phyloP scores from a whole-genome alignment of 2,797 vertebrate species.

The Prunella strophiata region DNA sequence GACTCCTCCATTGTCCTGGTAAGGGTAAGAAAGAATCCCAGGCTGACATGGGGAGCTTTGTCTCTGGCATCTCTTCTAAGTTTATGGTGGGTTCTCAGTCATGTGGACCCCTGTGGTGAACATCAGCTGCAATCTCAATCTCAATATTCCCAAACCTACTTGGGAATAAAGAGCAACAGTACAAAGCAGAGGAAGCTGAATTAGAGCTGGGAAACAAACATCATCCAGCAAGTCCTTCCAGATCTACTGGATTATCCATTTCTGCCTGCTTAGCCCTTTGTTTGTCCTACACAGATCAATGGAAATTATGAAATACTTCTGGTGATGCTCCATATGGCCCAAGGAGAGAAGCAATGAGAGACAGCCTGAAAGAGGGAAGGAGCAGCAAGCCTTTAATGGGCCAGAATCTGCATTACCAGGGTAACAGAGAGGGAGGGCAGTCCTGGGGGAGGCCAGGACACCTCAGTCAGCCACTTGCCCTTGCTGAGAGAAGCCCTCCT shows the following conservation, averaged over 20 bases:
- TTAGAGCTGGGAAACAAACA: background rate
- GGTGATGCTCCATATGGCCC: rapidly evolving
- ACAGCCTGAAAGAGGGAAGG: background rate
- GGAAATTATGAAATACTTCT: background rate
- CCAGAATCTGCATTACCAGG: background rate
- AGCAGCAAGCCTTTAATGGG: background rate
- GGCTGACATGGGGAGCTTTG: background rate
- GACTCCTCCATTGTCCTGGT: background rate
- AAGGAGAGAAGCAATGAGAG: background rate
- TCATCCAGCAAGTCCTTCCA: background rate
- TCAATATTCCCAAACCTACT: background rate
- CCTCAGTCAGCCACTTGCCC: background rate
- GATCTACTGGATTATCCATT: background rate
- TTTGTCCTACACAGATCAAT: background rate
- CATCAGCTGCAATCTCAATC: background rate
- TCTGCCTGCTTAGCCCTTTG: background rate
- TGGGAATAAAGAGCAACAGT: background rate
- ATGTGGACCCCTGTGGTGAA: background rate
- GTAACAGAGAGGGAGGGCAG: background rate
- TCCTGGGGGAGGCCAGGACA: background rate
- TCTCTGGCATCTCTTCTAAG: background rate
- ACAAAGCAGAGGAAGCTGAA: background rate
- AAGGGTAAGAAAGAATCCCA: background rate
- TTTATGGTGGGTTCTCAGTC: background rate
- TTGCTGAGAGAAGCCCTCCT: background rate